These are phyloP conservation scores for Sinonovacula constricta DNA, from an alignment of 1,140 invertebrate species.

Conservation along the genomic window DNA sequence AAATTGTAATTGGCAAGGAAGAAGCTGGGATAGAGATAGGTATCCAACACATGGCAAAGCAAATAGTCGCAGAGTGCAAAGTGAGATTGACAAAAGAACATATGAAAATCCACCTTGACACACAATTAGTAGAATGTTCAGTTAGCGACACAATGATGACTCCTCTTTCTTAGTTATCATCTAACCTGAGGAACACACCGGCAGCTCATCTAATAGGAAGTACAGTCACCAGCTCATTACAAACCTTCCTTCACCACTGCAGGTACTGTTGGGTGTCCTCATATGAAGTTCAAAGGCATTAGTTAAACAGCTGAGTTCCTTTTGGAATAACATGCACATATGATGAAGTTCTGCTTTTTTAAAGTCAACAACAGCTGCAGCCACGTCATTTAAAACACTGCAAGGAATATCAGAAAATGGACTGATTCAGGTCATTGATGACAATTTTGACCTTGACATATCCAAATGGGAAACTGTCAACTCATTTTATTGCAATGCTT, in stretches of 20 bases:
- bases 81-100: no score
- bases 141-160: background rate
- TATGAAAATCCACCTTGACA: no score
- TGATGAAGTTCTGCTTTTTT: slow-evolving; percentile 54
- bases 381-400: background rate
- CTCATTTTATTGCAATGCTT: slow-evolving; percentile 50
- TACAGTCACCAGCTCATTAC: slow-evolving; percentile 42
- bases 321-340: slow-evolving; percentile 46
- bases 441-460: slow-evolving; percentile 59
- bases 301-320: slow-evolving; percentile 18
- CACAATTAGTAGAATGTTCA: no score
- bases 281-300: slow-evolving; percentile 23
- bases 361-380: slow-evolving; percentile 44
- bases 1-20: no score
- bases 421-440: slow-evolving; percentile 35
- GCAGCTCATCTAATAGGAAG: slow-evolving; percentile 48
- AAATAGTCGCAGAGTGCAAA: no score
- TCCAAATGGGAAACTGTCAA: slow-evolving; percentile 52
- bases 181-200: slow-evolving; percentile 8
- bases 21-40: no score
- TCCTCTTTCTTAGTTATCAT: background rate
- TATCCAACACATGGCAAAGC: no score
- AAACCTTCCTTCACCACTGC: slow-evolving; percentile 26
- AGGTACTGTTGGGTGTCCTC: slow-evolving; percentile 40
- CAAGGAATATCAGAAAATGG: background rate